Evolutionary conservation across 1,140 invertebrate species (phyloP).

Genomic region (Aethina tumida): DNA sequence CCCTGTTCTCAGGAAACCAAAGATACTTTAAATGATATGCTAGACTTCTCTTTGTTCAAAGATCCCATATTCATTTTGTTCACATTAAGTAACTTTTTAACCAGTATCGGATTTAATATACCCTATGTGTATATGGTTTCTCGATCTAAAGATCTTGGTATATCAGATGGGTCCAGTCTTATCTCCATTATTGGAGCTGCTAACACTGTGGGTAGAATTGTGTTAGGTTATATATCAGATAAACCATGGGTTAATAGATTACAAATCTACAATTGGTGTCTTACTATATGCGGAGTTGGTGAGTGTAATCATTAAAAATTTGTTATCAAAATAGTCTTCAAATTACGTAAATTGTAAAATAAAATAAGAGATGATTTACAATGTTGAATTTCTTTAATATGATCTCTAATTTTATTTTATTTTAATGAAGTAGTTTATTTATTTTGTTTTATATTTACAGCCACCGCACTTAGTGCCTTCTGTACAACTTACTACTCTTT

Average conservation of each 20-base stretch:
- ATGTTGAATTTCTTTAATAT: too few species aligned
- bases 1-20: constrained; percentile 47
- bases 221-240: constrained; percentile 77
- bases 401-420: too few species aligned
- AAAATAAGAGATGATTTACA: too few species aligned
- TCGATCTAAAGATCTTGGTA: constrained; percentile 48
- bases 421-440: too few species aligned
- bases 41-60: constrained; percentile 72
- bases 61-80: constrained; percentile 87
- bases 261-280: constrained; percentile 76
- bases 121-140: constrained; percentile 79
- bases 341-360: too few species aligned
- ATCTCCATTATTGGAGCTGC: constrained; percentile 74
- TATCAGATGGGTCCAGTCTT: constrained; percentile 48
- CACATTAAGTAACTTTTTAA: constrained; percentile 87
- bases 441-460: constrained; percentile 47
- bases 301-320: constrained; percentile 29
- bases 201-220: constrained; percentile 79
- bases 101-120: constrained; percentile 92
- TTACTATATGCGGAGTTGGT: constrained; percentile 77
- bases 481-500: constrained; percentile 60
- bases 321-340: neutral
- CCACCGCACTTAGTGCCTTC: constrained; percentile 65
- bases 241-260: constrained; percentile 81
- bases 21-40: constrained; percentile 68